Conservation (phyloP, 2,797 vertebrate genomes). For the Rhinogobio ventralis region DNA sequence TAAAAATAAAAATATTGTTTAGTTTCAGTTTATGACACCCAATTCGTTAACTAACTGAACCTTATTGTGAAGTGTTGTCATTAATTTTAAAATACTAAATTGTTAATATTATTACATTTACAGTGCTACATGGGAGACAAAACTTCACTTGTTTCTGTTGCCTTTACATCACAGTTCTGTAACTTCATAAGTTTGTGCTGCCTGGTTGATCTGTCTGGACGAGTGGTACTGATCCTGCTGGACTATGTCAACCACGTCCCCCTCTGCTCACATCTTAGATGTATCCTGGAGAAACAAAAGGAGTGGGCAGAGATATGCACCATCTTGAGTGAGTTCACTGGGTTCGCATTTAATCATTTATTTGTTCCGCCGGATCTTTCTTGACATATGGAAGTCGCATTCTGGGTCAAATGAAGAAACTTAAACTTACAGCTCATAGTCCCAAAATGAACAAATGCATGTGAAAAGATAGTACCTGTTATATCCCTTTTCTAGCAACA, state of each 20-base stretch:
- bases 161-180: conserved; percentile 79
- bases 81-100: neutral
- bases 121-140: neutral
- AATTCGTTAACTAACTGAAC: neutral
- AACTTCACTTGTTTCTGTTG: neutral
- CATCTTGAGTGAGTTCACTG: conserved; percentile 78
- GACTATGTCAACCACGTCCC: conserved; percentile 81
- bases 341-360: conserved; percentile 16
- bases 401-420: conserved; percentile 11
- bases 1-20: too few relatives aligned
- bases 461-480: neutral
- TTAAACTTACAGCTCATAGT: conserved; percentile 6
- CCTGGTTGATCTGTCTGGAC: conserved; percentile 81
- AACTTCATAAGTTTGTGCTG: conserved; percentile 86
- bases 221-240: conserved; percentile 77
- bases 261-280: conserved; percentile 81
- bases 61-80: neutral
- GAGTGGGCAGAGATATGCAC: conserved; percentile 83
- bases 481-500: neutral
- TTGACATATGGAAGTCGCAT: neutral
- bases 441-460: conserved; percentile 9
- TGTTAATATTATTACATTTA: neutral
- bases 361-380: neutral
- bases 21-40: neutral
- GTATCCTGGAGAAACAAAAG: conserved; percentile 77